These are phyloP conservation scores for Scolopax bukidnonensis DNA, from an alignment of 2,797 vertebrate species.

Conservation along the genomic window DNA sequence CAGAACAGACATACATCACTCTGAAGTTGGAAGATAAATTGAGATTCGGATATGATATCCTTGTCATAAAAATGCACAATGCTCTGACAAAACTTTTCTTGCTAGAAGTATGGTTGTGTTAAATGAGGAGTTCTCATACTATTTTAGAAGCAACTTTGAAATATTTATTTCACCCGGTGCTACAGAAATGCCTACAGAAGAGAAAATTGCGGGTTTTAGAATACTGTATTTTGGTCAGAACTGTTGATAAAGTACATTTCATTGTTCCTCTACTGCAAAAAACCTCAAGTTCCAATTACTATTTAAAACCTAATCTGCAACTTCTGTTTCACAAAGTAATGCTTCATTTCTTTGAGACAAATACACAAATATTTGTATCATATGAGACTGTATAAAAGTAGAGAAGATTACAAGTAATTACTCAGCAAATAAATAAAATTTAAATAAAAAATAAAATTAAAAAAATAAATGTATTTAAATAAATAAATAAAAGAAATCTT, in stretches of 20 bases:
- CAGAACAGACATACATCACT: slow-evolving; percentile 97
- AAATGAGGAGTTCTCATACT: background rate
- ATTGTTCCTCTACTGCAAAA: background rate
- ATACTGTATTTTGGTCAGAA: background rate
- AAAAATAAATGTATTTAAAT: background rate
- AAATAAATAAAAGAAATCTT: background rate
- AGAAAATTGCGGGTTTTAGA: background rate
- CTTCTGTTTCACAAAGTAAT: background rate
- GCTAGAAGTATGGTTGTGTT: background rate
- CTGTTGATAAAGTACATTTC: background rate
- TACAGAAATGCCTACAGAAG: background rate
- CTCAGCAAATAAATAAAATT: background rate
- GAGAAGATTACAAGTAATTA: background rate
- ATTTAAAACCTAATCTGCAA: background rate
- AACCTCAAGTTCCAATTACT: background rate
- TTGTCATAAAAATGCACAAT: slow-evolving; percentile 69
- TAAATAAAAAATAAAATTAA: background rate
- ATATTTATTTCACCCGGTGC: background rate
- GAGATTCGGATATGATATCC: slow-evolving; percentile 99
- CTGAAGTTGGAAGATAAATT: slow-evolving; percentile 97
- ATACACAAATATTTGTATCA: background rate
- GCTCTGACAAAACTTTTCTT: background rate
- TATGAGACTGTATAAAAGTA: background rate
- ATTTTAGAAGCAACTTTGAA: background rate
- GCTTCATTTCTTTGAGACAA: background rate